phyloP scores from a whole-genome alignment of 2,797 vertebrate species.

The Gymnopithys bicolor region DNA sequence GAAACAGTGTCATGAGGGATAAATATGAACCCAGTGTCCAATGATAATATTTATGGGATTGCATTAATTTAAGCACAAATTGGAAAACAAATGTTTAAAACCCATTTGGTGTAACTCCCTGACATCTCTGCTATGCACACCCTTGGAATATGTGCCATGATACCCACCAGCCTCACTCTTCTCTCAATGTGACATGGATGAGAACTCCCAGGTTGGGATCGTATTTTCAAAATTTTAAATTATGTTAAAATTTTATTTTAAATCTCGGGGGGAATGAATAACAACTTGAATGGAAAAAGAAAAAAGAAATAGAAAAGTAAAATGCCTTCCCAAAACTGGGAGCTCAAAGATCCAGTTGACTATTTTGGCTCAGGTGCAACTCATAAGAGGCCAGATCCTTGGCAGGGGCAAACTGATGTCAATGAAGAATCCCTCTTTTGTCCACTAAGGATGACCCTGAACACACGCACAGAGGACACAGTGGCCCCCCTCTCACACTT shows the following conservation, averaged over 20 bases:
- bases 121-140: not conserved
- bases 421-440: not conserved
- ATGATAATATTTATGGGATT: not conserved
- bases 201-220: not conserved
- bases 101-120: not conserved
- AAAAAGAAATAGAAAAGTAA: not conserved
- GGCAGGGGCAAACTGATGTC: not conserved
- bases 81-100: not conserved
- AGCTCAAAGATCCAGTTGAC: not conserved
- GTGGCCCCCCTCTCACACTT: not conserved
- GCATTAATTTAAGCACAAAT: not conserved
- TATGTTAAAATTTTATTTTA: not conserved
- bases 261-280: not conserved
- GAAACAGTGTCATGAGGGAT: not conserved
- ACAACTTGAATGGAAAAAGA: not conserved
- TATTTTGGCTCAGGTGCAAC: not conserved
- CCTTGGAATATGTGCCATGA: not conserved
- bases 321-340: not conserved
- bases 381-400: not conserved
- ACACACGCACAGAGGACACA: rapidly evolving
- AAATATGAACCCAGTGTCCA: not conserved
- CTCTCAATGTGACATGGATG: not conserved
- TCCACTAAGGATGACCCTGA: not conserved
- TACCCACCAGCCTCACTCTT: not conserved
- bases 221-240: not conserved